A percentile compares a stretch with the other conserved stretches of the same genome.
Conservation (phyloP, 2,113 vertebrate genomes). For the Pygoscelis adeliae region DNA sequence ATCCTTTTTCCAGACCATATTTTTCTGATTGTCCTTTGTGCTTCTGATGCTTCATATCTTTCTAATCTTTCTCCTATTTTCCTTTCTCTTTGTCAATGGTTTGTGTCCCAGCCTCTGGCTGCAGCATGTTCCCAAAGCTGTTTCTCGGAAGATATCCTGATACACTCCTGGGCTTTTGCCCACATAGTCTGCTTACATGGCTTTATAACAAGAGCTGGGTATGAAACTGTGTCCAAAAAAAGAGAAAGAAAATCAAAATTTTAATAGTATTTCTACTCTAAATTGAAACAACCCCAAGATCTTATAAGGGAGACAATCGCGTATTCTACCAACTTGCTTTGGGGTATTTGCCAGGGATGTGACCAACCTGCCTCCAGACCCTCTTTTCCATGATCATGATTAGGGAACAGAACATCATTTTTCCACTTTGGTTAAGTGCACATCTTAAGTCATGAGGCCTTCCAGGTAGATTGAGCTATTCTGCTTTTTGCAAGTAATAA, state of each 20-base stretch:
- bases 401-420: background rate
- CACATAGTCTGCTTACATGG: background rate
- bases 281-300: background rate
- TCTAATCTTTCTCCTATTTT: background rate
- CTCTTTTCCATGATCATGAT: background rate
- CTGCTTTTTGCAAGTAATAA: background rate
- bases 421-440: background rate
- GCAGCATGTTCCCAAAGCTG: background rate
- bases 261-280: background rate
- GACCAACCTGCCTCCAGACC: background rate
- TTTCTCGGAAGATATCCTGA: background rate
- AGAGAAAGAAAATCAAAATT: background rate
- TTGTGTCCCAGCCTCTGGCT: background rate
- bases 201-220: background rate
- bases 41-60: background rate
- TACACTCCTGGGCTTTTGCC: background rate
- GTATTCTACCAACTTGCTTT: background rate
- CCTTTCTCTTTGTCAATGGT: background rate
- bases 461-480: background rate
- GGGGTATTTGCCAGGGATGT: background rate
- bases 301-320: background rate
- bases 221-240: background rate
- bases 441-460: background rate
- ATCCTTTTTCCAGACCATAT: constrained; percentile 11
- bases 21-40: background rate